Percentiles rank a stretch among this genome's conserved stretches.
Conservation (phyloP, 2,113 vertebrate genomes). For the Noturus placidus region DNA sequence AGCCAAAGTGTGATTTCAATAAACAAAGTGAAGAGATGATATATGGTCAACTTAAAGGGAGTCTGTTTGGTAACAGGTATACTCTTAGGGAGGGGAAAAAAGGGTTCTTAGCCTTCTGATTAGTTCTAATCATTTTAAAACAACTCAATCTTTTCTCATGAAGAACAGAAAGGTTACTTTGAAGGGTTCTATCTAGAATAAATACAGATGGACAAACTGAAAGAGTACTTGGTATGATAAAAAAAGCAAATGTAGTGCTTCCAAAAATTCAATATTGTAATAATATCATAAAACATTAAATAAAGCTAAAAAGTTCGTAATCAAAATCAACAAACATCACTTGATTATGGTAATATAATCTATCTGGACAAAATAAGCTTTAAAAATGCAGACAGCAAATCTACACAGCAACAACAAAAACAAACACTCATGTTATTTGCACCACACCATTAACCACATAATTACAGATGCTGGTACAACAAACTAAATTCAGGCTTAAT, state of each 20-base stretch:
- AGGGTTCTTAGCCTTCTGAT: not conserved
- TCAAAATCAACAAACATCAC: not conserved
- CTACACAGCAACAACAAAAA: not conserved
- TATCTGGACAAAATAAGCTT: not conserved
- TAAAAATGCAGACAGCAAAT: not conserved
- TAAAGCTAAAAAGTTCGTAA: not conserved
- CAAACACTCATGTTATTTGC: not conserved
- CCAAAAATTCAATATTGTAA: not conserved
- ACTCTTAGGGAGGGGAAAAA: not conserved
- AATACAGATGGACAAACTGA: not conserved
- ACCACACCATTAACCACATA: not conserved
- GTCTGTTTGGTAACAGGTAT: not conserved
- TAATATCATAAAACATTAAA: not conserved
- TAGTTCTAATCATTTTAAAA: not conserved
- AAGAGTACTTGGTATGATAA: not conserved
- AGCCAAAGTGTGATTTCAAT: not conserved
- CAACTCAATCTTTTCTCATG: not conserved
- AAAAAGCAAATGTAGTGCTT: not conserved
- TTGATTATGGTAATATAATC: not conserved
- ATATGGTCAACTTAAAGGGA: not conserved
- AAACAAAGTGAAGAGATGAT: not conserved
- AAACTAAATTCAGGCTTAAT: conserved; percentile 10
- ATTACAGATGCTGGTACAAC: not conserved
- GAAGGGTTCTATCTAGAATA: not conserved
- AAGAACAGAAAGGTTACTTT: not conserved